Evolutionary conservation across 1,140 invertebrate genomes (phyloP), one percentile per base, ranked within the genome.

Genomic region (Hyles vespertilio): DNA sequence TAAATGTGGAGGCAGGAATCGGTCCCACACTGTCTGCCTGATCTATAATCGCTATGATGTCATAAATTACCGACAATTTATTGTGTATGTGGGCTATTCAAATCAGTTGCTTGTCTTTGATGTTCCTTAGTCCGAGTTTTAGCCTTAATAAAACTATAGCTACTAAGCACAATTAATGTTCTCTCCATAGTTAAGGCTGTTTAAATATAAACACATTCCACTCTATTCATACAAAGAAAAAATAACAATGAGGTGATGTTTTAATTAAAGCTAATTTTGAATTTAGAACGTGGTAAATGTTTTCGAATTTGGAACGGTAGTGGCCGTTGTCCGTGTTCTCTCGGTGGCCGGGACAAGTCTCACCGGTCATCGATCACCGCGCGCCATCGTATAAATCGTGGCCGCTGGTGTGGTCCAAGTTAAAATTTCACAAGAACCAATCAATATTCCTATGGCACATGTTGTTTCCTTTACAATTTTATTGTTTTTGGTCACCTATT

Each of bases 301-400:
- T 67, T 72, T 72, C 69, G 56, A 59, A 66, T 70, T 66, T 58
- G 70, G 65, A 63, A 78, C 74, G 65, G 79, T 78, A 83, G 79
- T 78, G 79, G 65, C 64, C 72, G 73, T 67, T 65, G 67, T 61
- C 52, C 50, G 60, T 70, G 75, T 78, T 69, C 72, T 69, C 70
- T 74, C 77, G 70, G 68, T 66, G 67, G 65, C 71, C 70, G 56
- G 65, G 68, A 75, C 73, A 72, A 68, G 61, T 59, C 69, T 61
- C 63, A 56, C 32, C 64, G 70, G 74, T 69, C 77, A 87, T 87
- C 81, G 81, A 86, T 86, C 83, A 86, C 81, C 58, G 74, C 63
- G 56, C 58, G 59, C 74, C 69, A 68, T 77, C 71, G 70, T 77
- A 86, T 86, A 86, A 86, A 86, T 86, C 73, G 69, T 81, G 69